Evolutionary conservation across 53 echinoderm and acorn worm genomes (phyloP).

Genomic region (Echinometra lucunter): DNA sequence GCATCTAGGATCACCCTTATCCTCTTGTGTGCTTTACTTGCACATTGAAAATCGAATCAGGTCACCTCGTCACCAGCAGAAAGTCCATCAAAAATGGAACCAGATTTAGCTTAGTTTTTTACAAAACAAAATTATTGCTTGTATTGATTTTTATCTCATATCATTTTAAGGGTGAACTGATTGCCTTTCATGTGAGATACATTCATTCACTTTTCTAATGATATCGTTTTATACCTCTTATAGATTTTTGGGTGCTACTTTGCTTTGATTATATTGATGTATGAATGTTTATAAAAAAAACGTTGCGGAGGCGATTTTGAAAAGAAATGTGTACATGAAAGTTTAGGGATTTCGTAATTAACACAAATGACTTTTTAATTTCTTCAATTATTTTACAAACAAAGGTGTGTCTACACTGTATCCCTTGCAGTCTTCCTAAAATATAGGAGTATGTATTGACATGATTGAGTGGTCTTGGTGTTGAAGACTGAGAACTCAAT

Average conservation of each 20-base stretch:
- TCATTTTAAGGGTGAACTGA: neutral
- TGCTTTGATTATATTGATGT: neutral
- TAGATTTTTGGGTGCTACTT: neutral
- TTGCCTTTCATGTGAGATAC: no score
- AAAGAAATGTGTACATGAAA: neutral
- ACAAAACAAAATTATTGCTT: neutral
- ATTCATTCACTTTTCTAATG: no score
- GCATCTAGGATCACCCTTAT: neutral
- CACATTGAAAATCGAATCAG: neutral
- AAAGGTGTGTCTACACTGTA: no score
- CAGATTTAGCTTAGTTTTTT: neutral
- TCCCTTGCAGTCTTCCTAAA: neutral
- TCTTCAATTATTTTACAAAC: no score
- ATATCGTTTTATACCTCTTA: neutral
- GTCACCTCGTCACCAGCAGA: neutral
- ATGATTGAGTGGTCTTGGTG: no score
- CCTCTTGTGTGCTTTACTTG: neutral
- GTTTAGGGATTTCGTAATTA: neutral
- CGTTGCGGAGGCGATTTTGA: neutral
- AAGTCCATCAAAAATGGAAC: neutral
- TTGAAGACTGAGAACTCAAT: neutral
- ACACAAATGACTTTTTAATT: neutral
- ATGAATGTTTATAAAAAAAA: neutral
- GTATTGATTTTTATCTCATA: neutral
- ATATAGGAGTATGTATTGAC: neutral